Evolutionary conservation across 1,140 invertebrate genomes (phyloP), one percentile per base, ranked within the genome.

Genomic region (Euglossa dilemma): DNA sequence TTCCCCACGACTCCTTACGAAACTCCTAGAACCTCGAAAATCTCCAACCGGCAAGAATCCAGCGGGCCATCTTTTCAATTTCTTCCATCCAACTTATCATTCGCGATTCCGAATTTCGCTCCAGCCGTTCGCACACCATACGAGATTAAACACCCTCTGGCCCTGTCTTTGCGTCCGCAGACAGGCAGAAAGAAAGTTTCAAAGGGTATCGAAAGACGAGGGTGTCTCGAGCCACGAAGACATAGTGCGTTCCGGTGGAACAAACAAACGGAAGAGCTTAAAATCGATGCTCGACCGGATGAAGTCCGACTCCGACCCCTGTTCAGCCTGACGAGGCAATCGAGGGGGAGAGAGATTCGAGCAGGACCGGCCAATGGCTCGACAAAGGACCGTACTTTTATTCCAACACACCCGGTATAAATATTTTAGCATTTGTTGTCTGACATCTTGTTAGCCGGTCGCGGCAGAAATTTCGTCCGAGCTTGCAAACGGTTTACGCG

Each of bases 391-490:
- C 36, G 63, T 28, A 43, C 56, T 80, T 86, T 79, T 59, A 67
- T 83, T 71, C 70, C 50, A 52, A 59, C 70, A 20, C 45, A 64
- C n/a, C n/a, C 54, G 45, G 54, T 84, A 69, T 87, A 88, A 87
- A 85, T 87, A 88, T 87, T 88, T 88, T 87, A 87, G 83, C 77
- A 74, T 87, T 75, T 85, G 74, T 81, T 74, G 69, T 80, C 73
- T 81, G 82, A 84, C 69, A 74, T 74, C 76, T 87, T 84, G 76
- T 81, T 77, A 85, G 76, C 18, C 20, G 45, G 6, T 8, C n/a
- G 8, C 45, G 7, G 54, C 6, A 18, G 59, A 72, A 72, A 7
- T 80, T 25, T 84, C 16, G 74, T 47, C 56, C 47, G 4, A 0
- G 36, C 20, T 4, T 16, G 2, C 25, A 56, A 23, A 50, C 9